Evolutionary conservation across 2,888 invertebrate species (phyloP).

Genomic region (Parnassius orleans): DNA sequence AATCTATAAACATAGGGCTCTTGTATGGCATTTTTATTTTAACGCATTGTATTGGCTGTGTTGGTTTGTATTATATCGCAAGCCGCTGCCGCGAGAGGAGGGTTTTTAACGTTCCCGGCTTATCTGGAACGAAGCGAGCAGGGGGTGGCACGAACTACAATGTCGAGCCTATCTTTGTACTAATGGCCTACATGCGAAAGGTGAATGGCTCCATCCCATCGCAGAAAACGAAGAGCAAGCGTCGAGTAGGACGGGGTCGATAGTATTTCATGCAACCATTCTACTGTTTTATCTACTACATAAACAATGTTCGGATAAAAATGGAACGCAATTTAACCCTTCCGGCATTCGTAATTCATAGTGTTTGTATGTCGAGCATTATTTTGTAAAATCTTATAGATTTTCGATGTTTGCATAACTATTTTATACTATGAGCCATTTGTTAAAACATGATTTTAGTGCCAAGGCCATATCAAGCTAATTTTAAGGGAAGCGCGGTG

Average conservation of each 20-base stretch:
- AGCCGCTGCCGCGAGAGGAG: background rate
- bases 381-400: background rate
- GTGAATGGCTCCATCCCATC: slow-evolving; percentile 65
- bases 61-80: slow-evolving; percentile 2
- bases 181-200: slow-evolving; percentile 75
- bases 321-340: slow-evolving; percentile 18
- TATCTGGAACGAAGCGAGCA: slow-evolving; percentile 56
- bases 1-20: no score
- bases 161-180: slow-evolving; percentile 72
- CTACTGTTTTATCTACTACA: slow-evolving; percentile 20
- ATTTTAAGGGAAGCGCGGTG: no score
- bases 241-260: slow-evolving; percentile 13
- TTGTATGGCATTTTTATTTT: no score
- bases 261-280: slow-evolving; percentile 15
- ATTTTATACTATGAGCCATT: no score
- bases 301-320: slow-evolving; percentile 23
- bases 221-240: slow-evolving; percentile 44
- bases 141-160: slow-evolving; percentile 53
- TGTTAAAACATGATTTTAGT: no score
- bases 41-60: background rate
- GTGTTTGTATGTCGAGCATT: slow-evolving; percentile 4
- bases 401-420: slow-evolving; percentile 13
- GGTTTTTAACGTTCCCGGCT: slow-evolving; percentile 42
- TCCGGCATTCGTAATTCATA: slow-evolving; percentile 14
- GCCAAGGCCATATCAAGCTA: no score